Conservation (phyloP, 2,888 invertebrate genomes). For the Bhutanitis thaidina region DNA sequence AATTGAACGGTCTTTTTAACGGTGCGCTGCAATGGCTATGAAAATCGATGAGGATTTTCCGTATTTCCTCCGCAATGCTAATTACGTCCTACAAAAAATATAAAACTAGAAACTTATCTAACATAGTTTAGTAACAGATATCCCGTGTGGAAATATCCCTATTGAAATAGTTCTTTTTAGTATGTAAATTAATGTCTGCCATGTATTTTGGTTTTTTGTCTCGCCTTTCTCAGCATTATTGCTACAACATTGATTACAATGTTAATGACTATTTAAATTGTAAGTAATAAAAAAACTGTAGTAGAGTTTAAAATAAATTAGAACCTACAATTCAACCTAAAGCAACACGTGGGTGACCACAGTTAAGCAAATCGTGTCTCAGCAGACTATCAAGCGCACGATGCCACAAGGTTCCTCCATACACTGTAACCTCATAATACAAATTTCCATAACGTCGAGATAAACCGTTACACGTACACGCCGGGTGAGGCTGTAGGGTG, state of each 20-base stretch:
- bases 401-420: background rate
- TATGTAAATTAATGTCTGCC: too few species aligned
- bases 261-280: too few species aligned
- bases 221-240: too few species aligned
- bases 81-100: constrained; percentile 14
- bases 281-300: too few species aligned
- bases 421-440: background rate
- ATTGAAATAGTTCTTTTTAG: too few species aligned
- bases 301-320: too few species aligned
- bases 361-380: background rate
- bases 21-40: constrained; percentile 29
- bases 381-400: background rate
- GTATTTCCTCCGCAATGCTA: constrained; percentile 21
- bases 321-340: too few species aligned
- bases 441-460: constrained; percentile 8
- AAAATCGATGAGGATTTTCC: constrained; percentile 29
- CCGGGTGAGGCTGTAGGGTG: constrained; percentile 8
- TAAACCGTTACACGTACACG: constrained; percentile 20
- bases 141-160: too few species aligned
- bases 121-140: too few species aligned
- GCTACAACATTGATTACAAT: too few species aligned
- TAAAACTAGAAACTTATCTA: background rate
- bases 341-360: background rate
- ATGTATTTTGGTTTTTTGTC: too few species aligned
- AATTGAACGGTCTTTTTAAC: constrained; percentile 47